Conservation (phyloP, 2,797 vertebrate genomes). For the Acanthurus leucopareius region DNA sequence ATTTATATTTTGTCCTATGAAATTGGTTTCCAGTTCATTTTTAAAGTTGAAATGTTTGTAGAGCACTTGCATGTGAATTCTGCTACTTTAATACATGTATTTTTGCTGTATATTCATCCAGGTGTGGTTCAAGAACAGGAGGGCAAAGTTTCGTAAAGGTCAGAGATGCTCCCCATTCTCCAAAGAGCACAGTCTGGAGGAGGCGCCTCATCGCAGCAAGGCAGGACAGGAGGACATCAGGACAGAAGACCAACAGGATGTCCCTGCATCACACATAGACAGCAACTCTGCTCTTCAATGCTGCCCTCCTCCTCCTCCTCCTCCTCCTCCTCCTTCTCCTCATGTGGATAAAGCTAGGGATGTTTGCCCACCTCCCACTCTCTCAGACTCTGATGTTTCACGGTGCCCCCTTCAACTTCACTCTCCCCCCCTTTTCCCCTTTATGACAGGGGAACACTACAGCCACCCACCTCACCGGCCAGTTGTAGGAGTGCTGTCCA, state of each 20-base stretch:
- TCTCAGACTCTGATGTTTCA: constrained; percentile 57
- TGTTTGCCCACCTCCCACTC: constrained; percentile 20
- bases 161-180: constrained; percentile 74
- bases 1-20: not conserved
- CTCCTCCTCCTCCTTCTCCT: constrained; percentile 26
- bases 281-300: constrained; percentile 19
- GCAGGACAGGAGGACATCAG: constrained; percentile 55
- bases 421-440: constrained; percentile 71
- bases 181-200: constrained; percentile 68
- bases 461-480: constrained; percentile 64
- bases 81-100: not conserved
- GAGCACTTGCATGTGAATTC: not conserved
- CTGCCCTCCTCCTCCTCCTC: constrained; percentile 15
- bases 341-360: constrained; percentile 51
- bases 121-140: constrained; percentile 92
- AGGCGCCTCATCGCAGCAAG: constrained; percentile 39
- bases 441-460: constrained; percentile 69
- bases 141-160: constrained; percentile 90
- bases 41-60: not conserved
- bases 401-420: constrained; percentile 56
- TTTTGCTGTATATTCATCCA: constrained; percentile 45
- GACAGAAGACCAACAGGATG: constrained; percentile 58
- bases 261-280: constrained; percentile 35
- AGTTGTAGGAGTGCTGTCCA: constrained; percentile 73
- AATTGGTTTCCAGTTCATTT: not conserved